phyloP scores from a whole-genome alignment of 2,888 invertebrate species.

The Cyrtodaria siliqua region DNA sequence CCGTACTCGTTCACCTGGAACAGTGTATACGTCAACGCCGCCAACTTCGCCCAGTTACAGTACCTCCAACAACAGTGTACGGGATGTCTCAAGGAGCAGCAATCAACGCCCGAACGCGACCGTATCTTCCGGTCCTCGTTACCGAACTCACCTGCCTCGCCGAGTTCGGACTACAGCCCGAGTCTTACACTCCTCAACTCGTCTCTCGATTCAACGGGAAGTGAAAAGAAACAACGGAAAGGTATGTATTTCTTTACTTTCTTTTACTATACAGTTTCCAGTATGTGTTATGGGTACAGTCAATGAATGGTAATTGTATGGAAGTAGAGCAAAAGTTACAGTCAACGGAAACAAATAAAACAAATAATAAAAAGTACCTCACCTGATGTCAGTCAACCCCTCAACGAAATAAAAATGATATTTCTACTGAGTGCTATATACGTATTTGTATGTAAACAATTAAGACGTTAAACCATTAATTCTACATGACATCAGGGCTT shows the following conservation, averaged over 20 bases:
- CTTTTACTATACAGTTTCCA: background rate
- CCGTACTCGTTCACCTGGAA: conserved; percentile 20
- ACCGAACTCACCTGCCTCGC: conserved; percentile 24
- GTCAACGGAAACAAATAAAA: no score
- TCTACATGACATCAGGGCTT: no score
- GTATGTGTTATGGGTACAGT: background rate
- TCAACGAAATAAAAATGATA: no score
- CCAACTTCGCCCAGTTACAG: background rate
- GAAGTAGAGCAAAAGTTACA: no score
- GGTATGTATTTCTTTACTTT: no score
- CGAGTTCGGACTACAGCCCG: conserved; percentile 29
- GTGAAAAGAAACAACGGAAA: background rate
- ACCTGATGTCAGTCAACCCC: no score
- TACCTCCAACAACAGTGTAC: background rate
- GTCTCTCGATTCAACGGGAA: background rate
- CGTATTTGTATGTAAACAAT: no score
- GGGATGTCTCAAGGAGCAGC: background rate
- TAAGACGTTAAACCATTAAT: no score
- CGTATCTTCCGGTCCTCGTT: conserved; percentile 16
- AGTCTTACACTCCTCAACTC: background rate
- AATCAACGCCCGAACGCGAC: conserved; percentile 13
- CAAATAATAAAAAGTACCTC: no score
- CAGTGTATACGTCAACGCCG: conserved; percentile 11
- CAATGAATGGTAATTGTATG: background rate
- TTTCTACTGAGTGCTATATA: no score